Percentiles rank a stretch among this genome's conserved stretches.
phyloP scores from a whole-genome alignment of 2,797 vertebrate species.

The Lagodon rhomboides region DNA sequence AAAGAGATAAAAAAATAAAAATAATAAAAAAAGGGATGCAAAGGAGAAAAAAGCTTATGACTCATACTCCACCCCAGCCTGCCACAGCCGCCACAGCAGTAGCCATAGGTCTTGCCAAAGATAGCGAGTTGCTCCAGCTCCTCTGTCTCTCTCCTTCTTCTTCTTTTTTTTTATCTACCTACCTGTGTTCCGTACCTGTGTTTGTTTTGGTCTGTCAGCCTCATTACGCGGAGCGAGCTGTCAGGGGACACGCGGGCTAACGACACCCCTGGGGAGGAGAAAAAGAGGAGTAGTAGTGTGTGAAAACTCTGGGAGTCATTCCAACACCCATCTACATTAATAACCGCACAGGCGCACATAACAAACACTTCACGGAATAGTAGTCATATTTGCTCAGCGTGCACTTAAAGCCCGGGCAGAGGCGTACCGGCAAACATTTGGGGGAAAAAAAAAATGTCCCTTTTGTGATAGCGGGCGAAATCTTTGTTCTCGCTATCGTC shows the following conservation, averaged over 20 bases:
- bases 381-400: constrained; percentile 63
- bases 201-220: constrained; percentile 81
- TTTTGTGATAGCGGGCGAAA: constrained; percentile 35
- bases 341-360: constrained; percentile 65
- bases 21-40: neutral
- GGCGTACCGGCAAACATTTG: constrained; percentile 55
- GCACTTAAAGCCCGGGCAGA: constrained; percentile 43
- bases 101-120: constrained; percentile 36
- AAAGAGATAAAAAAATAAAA: neutral
- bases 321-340: constrained; percentile 75
- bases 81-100: constrained; percentile 23
- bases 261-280: constrained; percentile 68
- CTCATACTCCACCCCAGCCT: constrained; percentile 5
- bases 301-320: constrained; percentile 78
- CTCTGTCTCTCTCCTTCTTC: constrained; percentile 1
- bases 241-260: constrained; percentile 75
- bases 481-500: constrained; percentile 29
- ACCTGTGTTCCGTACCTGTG: constrained; percentile 59
- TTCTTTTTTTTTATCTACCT: constrained; percentile 27
- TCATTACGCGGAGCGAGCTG: constrained; percentile 77
- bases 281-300: constrained; percentile 60
- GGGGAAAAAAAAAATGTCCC: constrained; percentile 49
- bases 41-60: constrained; percentile 2
- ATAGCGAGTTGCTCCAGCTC: constrained; percentile 34
- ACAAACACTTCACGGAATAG: constrained; percentile 59